These are phyloP conservation scores for Drosophila orosa DNA, from an alignment of 1,140 invertebrate species.

Conservation along the genomic window DNA sequence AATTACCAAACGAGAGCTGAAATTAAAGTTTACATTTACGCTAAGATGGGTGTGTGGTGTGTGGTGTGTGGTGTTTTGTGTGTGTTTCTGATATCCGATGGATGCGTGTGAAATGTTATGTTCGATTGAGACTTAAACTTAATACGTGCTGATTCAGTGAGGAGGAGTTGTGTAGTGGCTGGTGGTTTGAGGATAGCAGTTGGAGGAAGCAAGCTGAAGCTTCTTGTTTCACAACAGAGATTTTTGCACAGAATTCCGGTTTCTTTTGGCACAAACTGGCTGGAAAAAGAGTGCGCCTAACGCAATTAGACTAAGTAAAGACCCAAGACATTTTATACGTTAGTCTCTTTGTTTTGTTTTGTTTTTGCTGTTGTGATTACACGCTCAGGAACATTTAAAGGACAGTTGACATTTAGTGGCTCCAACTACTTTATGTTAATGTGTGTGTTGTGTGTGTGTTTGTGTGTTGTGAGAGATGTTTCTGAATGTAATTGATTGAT, in stretches of 20 bases:
- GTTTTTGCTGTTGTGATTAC: slow-evolving; percentile 30
- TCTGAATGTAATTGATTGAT: slow-evolving; percentile 65
- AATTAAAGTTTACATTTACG: slow-evolving; percentile 70
- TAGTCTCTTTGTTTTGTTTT: background rate
- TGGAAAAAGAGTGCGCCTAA: slow-evolving; percentile 58
- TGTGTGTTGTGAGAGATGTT: slow-evolving; percentile 39
- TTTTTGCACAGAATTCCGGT: slow-evolving; percentile 74
- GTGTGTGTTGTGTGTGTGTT: background rate
- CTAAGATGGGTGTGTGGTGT: slow-evolving; percentile 60
- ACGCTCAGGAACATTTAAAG: slow-evolving; percentile 33
- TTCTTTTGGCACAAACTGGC: slow-evolving; percentile 77
- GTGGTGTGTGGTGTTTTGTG: slow-evolving; percentile 37
- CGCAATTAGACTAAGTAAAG: slow-evolving; percentile 52
- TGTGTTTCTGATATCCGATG: slow-evolving; percentile 32
- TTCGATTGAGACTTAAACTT: slow-evolving; percentile 65
- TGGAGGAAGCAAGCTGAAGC: slow-evolving; percentile 48
- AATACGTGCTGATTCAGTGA: slow-evolving; percentile 50
- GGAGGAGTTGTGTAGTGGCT: background rate
- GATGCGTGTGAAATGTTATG: slow-evolving; percentile 47
- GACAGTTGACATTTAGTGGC: slow-evolving; percentile 26
- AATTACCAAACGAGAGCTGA: slow-evolving; percentile 66
- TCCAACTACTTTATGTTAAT: slow-evolving; percentile 34
- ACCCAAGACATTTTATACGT: slow-evolving; percentile 24
- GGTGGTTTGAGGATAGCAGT: slow-evolving; percentile 11
- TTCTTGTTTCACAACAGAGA: slow-evolving; percentile 64